These are phyloP conservation scores for Podilymbus podiceps DNA, from an alignment of 2,113 vertebrate genomes.

Conservation along the genomic window DNA sequence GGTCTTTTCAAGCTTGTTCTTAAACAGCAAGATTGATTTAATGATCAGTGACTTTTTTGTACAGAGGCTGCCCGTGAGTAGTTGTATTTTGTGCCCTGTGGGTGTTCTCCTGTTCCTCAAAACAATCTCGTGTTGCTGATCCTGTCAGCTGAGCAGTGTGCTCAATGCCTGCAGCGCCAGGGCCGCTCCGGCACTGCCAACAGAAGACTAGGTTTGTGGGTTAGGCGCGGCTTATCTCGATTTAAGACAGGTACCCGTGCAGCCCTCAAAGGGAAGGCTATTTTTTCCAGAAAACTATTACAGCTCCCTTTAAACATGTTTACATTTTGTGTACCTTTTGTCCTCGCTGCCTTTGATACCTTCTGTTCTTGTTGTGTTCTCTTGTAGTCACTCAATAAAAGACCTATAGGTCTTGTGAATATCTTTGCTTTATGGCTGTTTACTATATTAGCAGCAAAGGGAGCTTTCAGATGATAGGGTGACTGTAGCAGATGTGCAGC, in stretches of 20 bases:
- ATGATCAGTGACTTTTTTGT: background rate
- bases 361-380: background rate
- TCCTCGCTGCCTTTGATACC: background rate
- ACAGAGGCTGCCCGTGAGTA: background rate
- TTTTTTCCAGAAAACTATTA: background rate
- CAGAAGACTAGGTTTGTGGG: background rate
- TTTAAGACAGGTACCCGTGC: background rate
- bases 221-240: background rate
- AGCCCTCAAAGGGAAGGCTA: background rate
- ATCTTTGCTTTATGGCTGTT: background rate
- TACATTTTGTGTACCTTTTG: background rate
- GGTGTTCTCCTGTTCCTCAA: background rate
- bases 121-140: accelerated
- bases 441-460: background rate
- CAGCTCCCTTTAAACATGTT: background rate
- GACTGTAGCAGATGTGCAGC: background rate
- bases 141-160: background rate
- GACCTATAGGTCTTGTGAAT: background rate
- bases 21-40: background rate
- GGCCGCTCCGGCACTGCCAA: background rate
- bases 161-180: accelerated
- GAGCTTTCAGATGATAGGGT: background rate
- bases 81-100: background rate
- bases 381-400: accelerated
- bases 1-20: background rate